phyloP scores from a whole-genome alignment of 2,113 vertebrate species.

The Neodon shergylaensis region DNA sequence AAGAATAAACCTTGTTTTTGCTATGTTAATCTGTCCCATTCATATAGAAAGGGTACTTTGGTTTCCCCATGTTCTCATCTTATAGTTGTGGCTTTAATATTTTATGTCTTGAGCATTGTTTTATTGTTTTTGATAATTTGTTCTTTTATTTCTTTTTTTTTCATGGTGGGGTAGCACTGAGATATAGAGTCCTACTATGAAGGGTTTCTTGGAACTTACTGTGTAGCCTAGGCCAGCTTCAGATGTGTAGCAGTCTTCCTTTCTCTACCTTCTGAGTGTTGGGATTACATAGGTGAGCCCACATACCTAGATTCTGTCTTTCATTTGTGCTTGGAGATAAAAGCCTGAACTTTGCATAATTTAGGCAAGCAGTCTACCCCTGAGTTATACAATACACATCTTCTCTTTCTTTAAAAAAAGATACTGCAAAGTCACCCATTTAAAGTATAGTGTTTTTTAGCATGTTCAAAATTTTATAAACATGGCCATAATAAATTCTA shows the following conservation, averaged over 20 bases:
- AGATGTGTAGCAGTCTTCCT: background rate
- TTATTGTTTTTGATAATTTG: background rate
- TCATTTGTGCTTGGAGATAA: background rate
- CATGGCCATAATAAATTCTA: constrained; percentile 26
- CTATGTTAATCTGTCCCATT: constrained; percentile 28
- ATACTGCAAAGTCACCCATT: background rate
- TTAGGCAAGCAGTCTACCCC: background rate
- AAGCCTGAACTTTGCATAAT: background rate
- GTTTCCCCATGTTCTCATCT: background rate
- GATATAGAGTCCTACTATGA: background rate
- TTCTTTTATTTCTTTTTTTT: background rate
- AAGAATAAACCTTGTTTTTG: constrained; percentile 5
- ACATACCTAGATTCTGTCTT: background rate
- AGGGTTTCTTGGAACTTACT: background rate
- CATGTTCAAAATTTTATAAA: background rate
- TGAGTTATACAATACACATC: background rate
- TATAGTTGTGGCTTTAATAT: constrained; percentile 41
- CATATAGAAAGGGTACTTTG: background rate
- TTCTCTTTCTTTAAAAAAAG: background rate
- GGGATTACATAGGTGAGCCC: background rate
- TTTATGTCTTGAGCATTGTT: background rate
- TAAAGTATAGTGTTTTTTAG: constrained; percentile 14
- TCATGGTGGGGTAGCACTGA: no score
- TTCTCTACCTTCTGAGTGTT: background rate
- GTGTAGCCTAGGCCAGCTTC: background rate